Evolutionary conservation across 2,113 vertebrate genomes (phyloP).

Genomic region (Brevimyrus niger): DNA sequence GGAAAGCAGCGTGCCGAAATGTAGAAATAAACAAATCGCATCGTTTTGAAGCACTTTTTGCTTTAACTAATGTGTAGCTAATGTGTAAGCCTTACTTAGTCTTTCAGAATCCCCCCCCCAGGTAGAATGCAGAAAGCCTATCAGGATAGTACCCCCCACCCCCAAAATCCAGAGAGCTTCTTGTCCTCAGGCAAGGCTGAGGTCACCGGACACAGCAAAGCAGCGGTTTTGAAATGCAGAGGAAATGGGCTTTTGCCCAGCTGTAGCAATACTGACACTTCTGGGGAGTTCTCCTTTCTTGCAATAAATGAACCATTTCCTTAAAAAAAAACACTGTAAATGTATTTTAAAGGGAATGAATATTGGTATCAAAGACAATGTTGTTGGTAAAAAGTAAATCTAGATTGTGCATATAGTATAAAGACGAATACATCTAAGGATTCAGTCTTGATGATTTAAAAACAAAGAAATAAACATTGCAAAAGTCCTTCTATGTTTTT

Average conservation of each 20-base stretch:
- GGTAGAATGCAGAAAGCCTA: constrained; percentile 38
- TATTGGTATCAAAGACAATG: constrained; percentile 58
- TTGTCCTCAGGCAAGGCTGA: background rate
- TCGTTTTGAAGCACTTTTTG: constrained; percentile 39
- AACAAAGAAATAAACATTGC: constrained; percentile 21
- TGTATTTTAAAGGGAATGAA: constrained; percentile 69
- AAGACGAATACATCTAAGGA: constrained; percentile 8
- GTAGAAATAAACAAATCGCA: background rate
- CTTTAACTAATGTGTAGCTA: constrained; percentile 55
- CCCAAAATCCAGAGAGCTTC: background rate
- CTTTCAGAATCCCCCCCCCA: constrained; percentile 43
- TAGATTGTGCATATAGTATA: constrained; percentile 11
- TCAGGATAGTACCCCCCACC: background rate
- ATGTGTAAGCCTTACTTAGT: constrained; percentile 62
- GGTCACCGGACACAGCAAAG: constrained; percentile 66
- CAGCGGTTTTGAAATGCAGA: constrained; percentile 65
- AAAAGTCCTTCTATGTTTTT: background rate
- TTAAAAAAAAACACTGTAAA: constrained; percentile 56
- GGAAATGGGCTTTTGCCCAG: constrained; percentile 59
- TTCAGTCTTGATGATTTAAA: constrained; percentile 23
- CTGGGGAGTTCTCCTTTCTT: constrained; percentile 71
- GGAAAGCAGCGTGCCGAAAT: background rate
- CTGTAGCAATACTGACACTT: constrained; percentile 72
- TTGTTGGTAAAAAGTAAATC: constrained; percentile 40
- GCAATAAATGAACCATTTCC: constrained; percentile 68